Base-by-base conservation (phyloP, 2,797 vertebrate genomes). In the Sebastes hubbsi region DNA sequence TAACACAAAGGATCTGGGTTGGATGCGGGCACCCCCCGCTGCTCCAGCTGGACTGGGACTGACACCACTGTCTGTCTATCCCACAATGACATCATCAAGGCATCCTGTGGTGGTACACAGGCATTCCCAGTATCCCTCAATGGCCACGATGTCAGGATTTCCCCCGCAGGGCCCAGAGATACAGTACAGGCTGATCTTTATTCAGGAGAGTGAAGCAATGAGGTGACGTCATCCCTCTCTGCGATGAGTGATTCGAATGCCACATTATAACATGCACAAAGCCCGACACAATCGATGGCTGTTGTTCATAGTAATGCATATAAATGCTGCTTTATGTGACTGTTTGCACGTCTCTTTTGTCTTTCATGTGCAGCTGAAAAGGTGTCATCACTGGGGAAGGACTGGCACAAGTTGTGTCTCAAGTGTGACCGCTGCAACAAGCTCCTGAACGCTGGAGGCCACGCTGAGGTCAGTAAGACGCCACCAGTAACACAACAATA, bases 341-440 rank as follows among this genome's bases (percentile, higher is more conserved):
- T 18, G 70, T 69, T 65, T 85, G 64, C 67, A n/a, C 11, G 1
- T 62, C 62, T 84, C 71, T 81, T 72, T 63, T 90, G 77, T 87
- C 69, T 79, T 73, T 75, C 34, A 24, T 82, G 42, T 82, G 68
- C 91, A 98, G 97, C 97, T 2, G 98, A 99, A 93, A 99, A 99
- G 93, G 97, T 99, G 87, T 97, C 97, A 4, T 99, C 98, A 4
- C 94, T 99, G 92, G 98, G 98, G 52, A 99, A 99, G 91, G 98
- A 99, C 87, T 99, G 98, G 98, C 98, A 99, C 95, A 99, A 98
- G 90, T 95, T 99, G 92, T 99, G 98, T 84, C 95, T 99, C 75
- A 99, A 99, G 93, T 99, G 98, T 0, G 98, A 98, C 89, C 97
- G 97, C 82, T 99, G 98, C 93, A 98, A 94, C 95, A 99, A 98